Evolutionary conservation across 2,797 vertebrate genomes (phyloP), one percentile per base, ranked within the genome.

Genomic region (Leptodactylus fallax): DNA sequence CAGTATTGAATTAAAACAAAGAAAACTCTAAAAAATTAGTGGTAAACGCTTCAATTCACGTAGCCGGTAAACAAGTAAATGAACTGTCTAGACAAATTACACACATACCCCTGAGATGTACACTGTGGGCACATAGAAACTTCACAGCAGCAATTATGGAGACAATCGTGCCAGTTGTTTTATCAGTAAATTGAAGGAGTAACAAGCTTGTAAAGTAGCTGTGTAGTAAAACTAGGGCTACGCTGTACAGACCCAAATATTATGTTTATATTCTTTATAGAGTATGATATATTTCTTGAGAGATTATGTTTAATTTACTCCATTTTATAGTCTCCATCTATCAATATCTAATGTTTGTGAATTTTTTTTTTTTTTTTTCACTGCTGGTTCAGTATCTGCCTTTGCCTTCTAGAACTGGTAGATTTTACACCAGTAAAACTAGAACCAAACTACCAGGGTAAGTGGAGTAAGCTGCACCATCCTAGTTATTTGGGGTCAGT

Each of bases 61-160:
- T 72, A 83, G 67, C 53, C 19, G 7, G 11, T 83, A 72, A 71
- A 82, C 63, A 83, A 72, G 81, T 58, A 72, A 83, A 72, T 83
- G 23, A 83, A 36, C 23, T 83, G 81, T 83, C 81, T 83, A 83
- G 81, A 83, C 81, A 72, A 71, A 83, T 71, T 56, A 71, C 65
- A 55, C 17, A n/a, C 16, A 61, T 16, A 45, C 81, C 81, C 23
- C 61, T 19, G 81, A 83, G 81, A 69, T 36, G 65, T 9, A n/a
- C 65, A 83, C 65, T 56, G 6, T 65, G 51, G 47, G 65, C 65
- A 45, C 51, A 45, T 6, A 56, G 25, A 56, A 56, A 69, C 63
- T 17, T 83, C 17, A 67, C 65, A 36, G 49, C 80, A 69, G 23
- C 81, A 83, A 71, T 72, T 27, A 83, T 36, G 0, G 25, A 83